Conservation (phyloP, 1,140 invertebrate genomes). For the Halesus radiatus region DNA sequence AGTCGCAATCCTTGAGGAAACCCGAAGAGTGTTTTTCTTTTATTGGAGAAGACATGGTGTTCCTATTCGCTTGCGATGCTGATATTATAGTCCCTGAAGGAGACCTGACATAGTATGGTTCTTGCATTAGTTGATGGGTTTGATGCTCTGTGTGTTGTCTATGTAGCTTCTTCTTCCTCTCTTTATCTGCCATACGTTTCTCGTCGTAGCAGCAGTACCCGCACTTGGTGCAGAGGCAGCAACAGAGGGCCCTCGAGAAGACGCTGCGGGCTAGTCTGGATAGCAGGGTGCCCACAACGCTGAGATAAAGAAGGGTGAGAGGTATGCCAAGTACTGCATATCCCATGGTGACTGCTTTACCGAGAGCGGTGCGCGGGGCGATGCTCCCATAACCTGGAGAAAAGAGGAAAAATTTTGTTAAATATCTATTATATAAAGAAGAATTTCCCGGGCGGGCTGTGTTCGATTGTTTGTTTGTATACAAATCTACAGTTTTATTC, state of each 20-base stretch:
- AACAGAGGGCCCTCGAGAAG: slow-evolving; percentile 86
- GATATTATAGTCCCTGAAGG: slow-evolving; percentile 73
- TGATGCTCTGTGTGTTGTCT: slow-evolving; percentile 80
- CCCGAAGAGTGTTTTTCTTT: slow-evolving; percentile 68
- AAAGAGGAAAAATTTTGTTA: too few relatives aligned
- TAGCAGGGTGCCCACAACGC: slow-evolving; percentile 85
- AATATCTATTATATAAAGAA: too few relatives aligned
- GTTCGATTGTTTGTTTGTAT: too few relatives aligned
- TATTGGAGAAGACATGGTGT: slow-evolving; percentile 72
- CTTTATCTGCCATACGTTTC: slow-evolving; percentile 83
- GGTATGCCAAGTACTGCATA: slow-evolving; percentile 94
- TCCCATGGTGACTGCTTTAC: slow-evolving; percentile 88
- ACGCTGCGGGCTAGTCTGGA: slow-evolving; percentile 89
- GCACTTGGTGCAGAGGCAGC: slow-evolving; percentile 87
- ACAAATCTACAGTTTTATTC: too few relatives aligned
- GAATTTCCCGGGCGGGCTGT: too few relatives aligned
- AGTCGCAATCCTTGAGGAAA: slow-evolving; percentile 73
- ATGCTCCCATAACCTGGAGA: slow-evolving; percentile 89
- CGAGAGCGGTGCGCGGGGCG: slow-evolving; percentile 83
- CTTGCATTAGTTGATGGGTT: slow-evolving; percentile 79
- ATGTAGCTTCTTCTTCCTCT: slow-evolving; percentile 81
- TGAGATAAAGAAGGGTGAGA: slow-evolving; percentile 89
- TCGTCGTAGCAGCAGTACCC: slow-evolving; percentile 90
- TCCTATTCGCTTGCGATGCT: slow-evolving; percentile 68
- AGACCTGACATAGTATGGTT: slow-evolving; percentile 84